Percentiles rank a stretch among this genome's conserved stretches.
Evolutionary conservation across 2,888 invertebrate species (phyloP).

Genomic region (Melinaea menophilus): DNA sequence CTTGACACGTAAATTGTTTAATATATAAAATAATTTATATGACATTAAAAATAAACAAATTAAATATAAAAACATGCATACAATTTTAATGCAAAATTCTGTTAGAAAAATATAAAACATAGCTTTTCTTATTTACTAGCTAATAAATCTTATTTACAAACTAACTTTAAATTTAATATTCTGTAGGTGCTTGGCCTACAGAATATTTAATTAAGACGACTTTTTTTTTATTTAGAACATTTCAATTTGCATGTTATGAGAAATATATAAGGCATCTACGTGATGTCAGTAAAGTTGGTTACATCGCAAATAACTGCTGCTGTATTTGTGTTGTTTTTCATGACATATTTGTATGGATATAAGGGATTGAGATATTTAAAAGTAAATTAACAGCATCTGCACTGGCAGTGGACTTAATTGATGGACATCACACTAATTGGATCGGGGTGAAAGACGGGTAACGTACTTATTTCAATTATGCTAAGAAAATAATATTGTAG

Average conservation of each 20-base stretch:
- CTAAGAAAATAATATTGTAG: too few relatives aligned
- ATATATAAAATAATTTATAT: too few relatives aligned
- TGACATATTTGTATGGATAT: neutral
- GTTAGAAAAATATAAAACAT: slow-evolving; percentile 3
- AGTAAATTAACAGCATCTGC: too few relatives aligned
- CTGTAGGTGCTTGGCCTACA: slow-evolving; percentile 46
- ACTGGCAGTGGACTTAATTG: too few relatives aligned
- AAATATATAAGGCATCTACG: slow-evolving; percentile 38
- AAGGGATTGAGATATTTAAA: too few relatives aligned
- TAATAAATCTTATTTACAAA: neutral
- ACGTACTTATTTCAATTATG: too few relatives aligned
- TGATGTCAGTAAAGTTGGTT: slow-evolving; percentile 30
- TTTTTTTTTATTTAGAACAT: slow-evolving; percentile 56
- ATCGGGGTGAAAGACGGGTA: too few relatives aligned
- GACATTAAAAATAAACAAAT: neutral
- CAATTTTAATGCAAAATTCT: neutral
- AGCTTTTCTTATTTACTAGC: neutral
- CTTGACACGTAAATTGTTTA: too few relatives aligned
- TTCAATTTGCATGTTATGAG: slow-evolving; percentile 72
- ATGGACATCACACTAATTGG: too few relatives aligned
- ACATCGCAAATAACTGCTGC: slow-evolving; percentile 12
- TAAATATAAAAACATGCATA: neutral
- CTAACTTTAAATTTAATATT: neutral
- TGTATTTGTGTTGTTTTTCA: neutral
- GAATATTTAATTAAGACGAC: slow-evolving; percentile 70